These are phyloP conservation scores for Pipistrellus pipistrellus DNA, from an alignment of 2,797 vertebrate species.

Conservation along the genomic window DNA sequence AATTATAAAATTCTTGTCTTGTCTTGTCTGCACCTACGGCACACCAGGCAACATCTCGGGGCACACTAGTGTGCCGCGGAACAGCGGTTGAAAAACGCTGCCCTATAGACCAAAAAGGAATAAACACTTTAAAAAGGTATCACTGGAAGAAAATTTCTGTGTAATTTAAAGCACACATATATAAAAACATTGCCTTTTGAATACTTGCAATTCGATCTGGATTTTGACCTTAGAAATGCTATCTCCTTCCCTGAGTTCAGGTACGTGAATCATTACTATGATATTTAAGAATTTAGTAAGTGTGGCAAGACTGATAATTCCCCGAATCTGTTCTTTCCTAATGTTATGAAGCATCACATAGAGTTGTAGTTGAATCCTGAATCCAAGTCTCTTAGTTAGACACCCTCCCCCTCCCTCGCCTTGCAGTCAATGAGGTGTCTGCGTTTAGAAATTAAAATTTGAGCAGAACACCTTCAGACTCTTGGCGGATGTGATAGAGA, in stretches of 20 bases:
- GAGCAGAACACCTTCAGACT: neutral
- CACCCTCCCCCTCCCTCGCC: fast-evolving
- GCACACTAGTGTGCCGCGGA: too few relatives aligned
- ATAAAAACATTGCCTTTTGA: neutral
- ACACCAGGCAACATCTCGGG: too few relatives aligned
- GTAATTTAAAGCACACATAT: neutral
- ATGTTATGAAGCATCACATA: neutral
- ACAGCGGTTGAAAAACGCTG: too few relatives aligned
- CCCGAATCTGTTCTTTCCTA: neutral
- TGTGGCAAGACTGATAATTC: neutral
- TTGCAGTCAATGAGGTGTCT: neutral
- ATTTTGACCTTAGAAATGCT: slow-evolving; percentile 55
- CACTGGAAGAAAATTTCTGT: neutral
- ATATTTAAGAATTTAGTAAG: neutral
- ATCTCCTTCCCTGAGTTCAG: neutral
- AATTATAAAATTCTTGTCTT: too few relatives aligned
- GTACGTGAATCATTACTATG: neutral
- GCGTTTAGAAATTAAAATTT: slow-evolving; percentile 40
- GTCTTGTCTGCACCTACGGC: too few relatives aligned
- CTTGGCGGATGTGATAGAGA: neutral
- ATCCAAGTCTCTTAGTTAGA: neutral
- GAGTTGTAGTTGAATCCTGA: neutral
- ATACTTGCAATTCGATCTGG: neutral
- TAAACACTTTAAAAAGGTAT: slow-evolving; percentile 15
- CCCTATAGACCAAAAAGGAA: neutral